Percentiles rank a stretch among this genome's conserved stretches.
Conservation (phyloP, 2,797 vertebrate species). For the Esox lucius region DNA sequence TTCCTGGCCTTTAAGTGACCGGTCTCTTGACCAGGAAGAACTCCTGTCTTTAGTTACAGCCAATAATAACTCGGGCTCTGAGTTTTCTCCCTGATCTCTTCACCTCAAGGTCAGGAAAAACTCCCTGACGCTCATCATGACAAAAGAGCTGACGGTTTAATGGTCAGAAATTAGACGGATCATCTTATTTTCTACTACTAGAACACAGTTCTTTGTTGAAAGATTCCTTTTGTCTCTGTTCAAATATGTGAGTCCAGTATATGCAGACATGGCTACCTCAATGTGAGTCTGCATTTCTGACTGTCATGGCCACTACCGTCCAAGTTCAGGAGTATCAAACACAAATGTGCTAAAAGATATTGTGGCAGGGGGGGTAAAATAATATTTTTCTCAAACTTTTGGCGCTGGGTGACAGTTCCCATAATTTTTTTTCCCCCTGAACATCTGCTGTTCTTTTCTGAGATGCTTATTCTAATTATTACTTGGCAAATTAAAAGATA, state of each 20-base stretch:
- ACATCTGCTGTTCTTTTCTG: slow-evolving; percentile 39
- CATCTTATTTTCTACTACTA: background rate
- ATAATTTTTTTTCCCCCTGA: slow-evolving; percentile 34
- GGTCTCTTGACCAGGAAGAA: background rate
- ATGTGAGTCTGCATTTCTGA: slow-evolving; percentile 57
- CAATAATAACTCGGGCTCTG: background rate
- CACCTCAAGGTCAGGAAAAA: background rate
- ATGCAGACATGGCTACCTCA: slow-evolving; percentile 63
- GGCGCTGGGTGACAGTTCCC: slow-evolving; percentile 32
- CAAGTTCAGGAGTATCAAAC: slow-evolving; percentile 50
- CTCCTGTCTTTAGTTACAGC: background rate
- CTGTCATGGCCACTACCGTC: slow-evolving; percentile 45
- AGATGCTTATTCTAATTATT: slow-evolving; percentile 53
- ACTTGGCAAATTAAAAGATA: slow-evolving; percentile 47
- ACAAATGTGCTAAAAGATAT: background rate
- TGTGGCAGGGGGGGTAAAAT: slow-evolving; percentile 28
- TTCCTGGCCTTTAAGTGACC: background rate
- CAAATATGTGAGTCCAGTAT: slow-evolving; percentile 44
- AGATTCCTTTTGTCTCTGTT: slow-evolving; percentile 40
- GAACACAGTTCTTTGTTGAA: background rate
- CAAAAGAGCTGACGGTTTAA: background rate
- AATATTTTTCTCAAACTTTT: background rate
- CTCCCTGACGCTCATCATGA: background rate
- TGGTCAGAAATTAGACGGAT: background rate
- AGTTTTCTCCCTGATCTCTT: background rate